Conservation (phyloP, 2,113 vertebrate species). For the Trachemys scripta region DNA sequence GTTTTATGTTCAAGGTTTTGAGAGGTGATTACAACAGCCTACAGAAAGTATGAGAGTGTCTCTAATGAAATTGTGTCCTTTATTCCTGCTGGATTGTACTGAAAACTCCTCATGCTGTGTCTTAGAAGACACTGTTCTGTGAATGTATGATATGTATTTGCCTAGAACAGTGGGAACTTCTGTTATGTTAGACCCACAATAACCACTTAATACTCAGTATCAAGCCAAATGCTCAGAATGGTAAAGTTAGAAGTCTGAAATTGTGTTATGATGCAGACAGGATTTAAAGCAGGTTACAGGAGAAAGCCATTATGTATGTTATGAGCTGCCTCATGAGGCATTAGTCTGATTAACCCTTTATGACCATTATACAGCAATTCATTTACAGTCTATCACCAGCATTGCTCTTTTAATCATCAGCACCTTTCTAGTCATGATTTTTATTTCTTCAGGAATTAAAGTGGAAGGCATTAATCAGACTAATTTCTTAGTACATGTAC, state of each 20-base stretch:
- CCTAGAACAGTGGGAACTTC: not conserved
- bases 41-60: not conserved
- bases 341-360: not conserved
- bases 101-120: not conserved
- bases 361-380: not conserved
- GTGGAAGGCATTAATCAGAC: not conserved
- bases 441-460: not conserved
- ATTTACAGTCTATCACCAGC: not conserved
- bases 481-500: not conserved
- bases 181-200: constrained; percentile 25
- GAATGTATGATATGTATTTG: constrained; percentile 14
- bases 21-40: not conserved
- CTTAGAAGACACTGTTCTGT: not conserved
- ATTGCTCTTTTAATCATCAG: not conserved
- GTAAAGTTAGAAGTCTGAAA: constrained; percentile 49
- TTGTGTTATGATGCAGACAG: constrained; percentile 42
- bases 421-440: not conserved
- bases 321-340: not conserved
- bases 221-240: constrained; percentile 2
- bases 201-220: constrained; percentile 29
- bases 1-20: not conserved
- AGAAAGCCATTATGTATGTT: constrained; percentile 11
- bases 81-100: not conserved
- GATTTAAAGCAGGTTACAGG: constrained; percentile 10
- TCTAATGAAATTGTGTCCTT: not conserved